Evolutionary conservation across 2,113 vertebrate species (phyloP).

Genomic region (Macrotus californicus): DNA sequence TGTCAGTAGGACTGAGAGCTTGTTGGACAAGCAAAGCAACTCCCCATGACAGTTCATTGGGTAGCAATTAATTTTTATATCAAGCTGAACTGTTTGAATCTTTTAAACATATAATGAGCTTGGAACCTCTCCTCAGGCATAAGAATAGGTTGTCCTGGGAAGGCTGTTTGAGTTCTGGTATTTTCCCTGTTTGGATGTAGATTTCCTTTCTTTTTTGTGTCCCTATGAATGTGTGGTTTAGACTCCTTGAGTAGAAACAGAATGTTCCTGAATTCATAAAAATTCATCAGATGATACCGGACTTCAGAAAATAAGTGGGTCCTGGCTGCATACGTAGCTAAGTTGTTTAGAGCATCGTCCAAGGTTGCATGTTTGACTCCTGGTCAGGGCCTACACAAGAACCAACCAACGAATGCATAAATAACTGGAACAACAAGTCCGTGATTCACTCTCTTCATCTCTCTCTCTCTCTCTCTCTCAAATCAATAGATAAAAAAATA

Average conservation of each 20-base stretch:
- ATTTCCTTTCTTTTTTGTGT: neutral
- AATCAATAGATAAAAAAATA: too few species aligned
- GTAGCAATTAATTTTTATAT: conserved; percentile 40
- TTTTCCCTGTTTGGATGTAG: neutral
- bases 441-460: too few species aligned
- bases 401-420: too few species aligned
- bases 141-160: neutral
- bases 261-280: conserved; percentile 2
- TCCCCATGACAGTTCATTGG: neutral
- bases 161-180: neutral
- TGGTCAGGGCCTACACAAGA: too few species aligned
- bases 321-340: too few species aligned
- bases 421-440: too few species aligned
- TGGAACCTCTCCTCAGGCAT: neutral
- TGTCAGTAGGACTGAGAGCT: neutral
- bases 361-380: too few species aligned
- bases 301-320: conserved; percentile 26
- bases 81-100: neutral
- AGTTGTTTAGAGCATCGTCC: too few species aligned
- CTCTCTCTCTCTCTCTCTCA: too few species aligned
- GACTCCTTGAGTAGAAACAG: neutral
- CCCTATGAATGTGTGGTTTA: neutral
- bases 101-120: conserved; percentile 17
- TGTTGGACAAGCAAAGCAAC: conserved; percentile 10
- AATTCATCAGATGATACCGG: conserved; percentile 32